Percentiles rank a stretch among this genome's conserved stretches.
These are phyloP conservation scores for Drosophila santomea DNA, from an alignment of 1,140 invertebrate species.

Conservation along the genomic window DNA sequence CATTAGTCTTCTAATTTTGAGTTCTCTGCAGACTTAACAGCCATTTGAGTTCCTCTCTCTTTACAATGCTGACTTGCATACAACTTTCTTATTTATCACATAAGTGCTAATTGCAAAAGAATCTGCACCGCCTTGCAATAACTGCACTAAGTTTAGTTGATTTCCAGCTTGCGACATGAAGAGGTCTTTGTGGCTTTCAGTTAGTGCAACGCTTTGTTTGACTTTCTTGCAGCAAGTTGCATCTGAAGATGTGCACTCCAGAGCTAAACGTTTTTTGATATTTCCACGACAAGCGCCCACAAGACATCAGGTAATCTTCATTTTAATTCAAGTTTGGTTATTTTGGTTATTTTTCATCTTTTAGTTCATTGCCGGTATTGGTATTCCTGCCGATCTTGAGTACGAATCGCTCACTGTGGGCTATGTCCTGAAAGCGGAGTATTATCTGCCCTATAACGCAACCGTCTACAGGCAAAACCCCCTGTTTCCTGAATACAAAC, in stretches of 20 bases:
- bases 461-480: conserved; percentile 14
- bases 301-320: conserved; percentile 16
- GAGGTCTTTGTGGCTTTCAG: neutral
- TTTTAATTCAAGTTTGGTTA: neutral
- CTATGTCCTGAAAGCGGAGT: conserved; percentile 20
- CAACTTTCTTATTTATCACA: neutral
- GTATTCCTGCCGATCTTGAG: conserved; percentile 17
- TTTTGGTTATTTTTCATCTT: neutral
- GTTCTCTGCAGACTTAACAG: neutral
- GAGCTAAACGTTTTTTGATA: conserved; percentile 29
- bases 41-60: neutral
- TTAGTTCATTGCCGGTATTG: conserved; percentile 24
- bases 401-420: conserved; percentile 21
- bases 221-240: neutral
- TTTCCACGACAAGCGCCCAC: conserved; percentile 29
- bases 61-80: neutral
- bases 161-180: conserved; percentile 1
- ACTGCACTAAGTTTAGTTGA: conserved; percentile 6
- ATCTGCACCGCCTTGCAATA: neutral
- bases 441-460: conserved; percentile 14
- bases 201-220: neutral
- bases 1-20: neutral
- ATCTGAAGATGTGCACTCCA: neutral
- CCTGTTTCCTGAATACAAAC: conserved; percentile 15
- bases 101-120: conserved; percentile 3